Percentiles rank a stretch among this genome's conserved stretches.
Evolutionary conservation across 2,888 invertebrate genomes (phyloP).

Genomic region (Papilio demoleus): DNA sequence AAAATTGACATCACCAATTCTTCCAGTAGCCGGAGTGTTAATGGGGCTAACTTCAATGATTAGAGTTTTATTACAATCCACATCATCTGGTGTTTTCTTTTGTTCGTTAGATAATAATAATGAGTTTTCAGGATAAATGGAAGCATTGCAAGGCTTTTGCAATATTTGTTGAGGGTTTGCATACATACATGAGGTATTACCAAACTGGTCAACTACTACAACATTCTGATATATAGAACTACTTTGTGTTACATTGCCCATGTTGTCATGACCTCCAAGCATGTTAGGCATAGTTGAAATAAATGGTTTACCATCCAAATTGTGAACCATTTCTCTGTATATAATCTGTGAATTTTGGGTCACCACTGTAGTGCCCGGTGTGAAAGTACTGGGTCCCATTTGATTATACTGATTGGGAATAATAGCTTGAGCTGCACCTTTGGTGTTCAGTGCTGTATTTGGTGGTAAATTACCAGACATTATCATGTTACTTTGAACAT

Average conservation of each 20-base stretch:
- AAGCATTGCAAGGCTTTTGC: conserved; percentile 60
- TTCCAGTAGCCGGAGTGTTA: conserved; percentile 49
- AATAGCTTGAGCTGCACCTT: conserved; percentile 57
- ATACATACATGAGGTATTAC: conserved; percentile 76
- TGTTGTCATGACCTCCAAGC: conserved; percentile 65
- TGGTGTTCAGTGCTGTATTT: conserved; percentile 61
- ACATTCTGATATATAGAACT: conserved; percentile 78
- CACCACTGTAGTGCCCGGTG: conserved; percentile 74
- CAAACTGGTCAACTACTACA: conserved; percentile 78
- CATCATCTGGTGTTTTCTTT: conserved; percentile 58
- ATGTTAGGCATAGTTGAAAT: conserved; percentile 70
- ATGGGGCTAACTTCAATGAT: conserved; percentile 77
- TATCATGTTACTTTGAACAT: conserved; percentile 74
- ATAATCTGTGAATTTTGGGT: conserved; percentile 79
- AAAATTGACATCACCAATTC: conserved; percentile 65
- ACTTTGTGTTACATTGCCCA: conserved; percentile 68
- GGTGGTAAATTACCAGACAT: conserved; percentile 66
- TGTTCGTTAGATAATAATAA: conserved; percentile 51
- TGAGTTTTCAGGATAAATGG: conserved; percentile 58
- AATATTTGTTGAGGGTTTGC: conserved; percentile 66
- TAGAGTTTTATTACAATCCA: conserved; percentile 68
- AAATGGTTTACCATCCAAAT: conserved; percentile 73
- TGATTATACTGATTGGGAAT: conserved; percentile 66
- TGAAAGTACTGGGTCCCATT: conserved; percentile 62
- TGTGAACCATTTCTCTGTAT: conserved; percentile 79